A percentile compares a stretch with the other conserved stretches of the same genome.
Evolutionary conservation across 2,888 invertebrate genomes (phyloP).

Genomic region (Emmelina monodactyla): DNA sequence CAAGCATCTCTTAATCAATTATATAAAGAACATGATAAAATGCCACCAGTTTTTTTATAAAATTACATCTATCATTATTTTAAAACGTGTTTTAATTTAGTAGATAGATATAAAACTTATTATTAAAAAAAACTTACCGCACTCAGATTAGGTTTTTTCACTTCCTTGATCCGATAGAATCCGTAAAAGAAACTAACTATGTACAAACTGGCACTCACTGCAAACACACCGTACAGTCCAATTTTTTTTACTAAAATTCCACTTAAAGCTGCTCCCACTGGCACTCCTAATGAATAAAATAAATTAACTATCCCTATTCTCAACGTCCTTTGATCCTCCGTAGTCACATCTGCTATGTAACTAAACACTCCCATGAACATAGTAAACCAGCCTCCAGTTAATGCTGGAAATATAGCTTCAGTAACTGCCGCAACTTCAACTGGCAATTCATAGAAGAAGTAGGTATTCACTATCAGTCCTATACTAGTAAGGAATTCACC

Average conservation of each 20-base stretch:
- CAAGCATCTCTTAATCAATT: no score
- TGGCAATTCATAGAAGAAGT: conserved; percentile 78
- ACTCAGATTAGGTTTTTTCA: conserved; percentile 42
- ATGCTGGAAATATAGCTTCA: conserved; percentile 82
- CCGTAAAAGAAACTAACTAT: conserved; percentile 79
- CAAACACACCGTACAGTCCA: conserved; percentile 84
- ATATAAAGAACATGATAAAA: no score
- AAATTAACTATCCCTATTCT: conserved; percentile 89
- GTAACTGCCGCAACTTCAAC: conserved; percentile 83
- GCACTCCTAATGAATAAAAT: conserved; percentile 87
- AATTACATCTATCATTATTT: no score
- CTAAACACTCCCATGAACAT: conserved; percentile 92
- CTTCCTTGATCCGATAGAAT: conserved; percentile 74
- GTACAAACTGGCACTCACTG: conserved; percentile 78
- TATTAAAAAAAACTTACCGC: conserved; percentile 31
- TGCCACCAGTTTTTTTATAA: no score
- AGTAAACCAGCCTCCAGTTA: conserved; percentile 87
- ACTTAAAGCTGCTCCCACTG: conserved; percentile 88
- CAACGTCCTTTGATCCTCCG: conserved; percentile 81
- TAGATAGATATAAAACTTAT: neutral
- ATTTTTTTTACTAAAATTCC: conserved; percentile 79
- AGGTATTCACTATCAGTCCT: conserved; percentile 80
- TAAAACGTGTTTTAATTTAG: neutral
- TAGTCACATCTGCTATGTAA: conserved; percentile 87
- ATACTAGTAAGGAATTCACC: conserved; percentile 83